These are phyloP conservation scores for Gavia stellata DNA, from an alignment of 2,113 vertebrate species.

Conservation along the genomic window DNA sequence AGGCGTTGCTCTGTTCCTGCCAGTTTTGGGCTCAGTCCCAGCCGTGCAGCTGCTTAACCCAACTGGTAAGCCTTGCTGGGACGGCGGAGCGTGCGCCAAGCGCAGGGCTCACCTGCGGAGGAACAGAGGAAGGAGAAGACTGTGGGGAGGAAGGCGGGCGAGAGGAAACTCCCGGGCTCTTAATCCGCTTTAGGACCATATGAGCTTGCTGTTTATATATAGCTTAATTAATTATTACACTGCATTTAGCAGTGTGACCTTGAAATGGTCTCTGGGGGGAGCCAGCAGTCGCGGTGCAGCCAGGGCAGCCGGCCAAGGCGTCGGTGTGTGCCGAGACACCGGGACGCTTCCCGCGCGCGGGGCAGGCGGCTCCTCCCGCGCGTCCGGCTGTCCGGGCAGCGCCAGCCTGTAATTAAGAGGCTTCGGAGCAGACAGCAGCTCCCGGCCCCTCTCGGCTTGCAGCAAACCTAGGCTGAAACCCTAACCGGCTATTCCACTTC, in stretches of 20 bases:
- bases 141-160: fast-evolving
- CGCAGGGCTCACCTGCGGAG: not conserved
- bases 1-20: not conserved
- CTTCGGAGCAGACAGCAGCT: not conserved
- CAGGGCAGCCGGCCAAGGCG: not conserved
- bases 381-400: not conserved
- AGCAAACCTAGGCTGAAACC: constrained; percentile 8
- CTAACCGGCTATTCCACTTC: constrained; percentile 15
- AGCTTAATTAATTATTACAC: constrained; percentile 46
- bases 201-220: constrained; percentile 43
- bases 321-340: not conserved
- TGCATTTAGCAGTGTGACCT: constrained; percentile 27
- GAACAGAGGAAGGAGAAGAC: not conserved
- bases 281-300: not conserved
- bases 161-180: not conserved
- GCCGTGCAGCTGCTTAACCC: not conserved
- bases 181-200: constrained; percentile 32
- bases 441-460: not conserved
- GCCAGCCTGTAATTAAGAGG: not conserved
- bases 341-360: fast-evolving
- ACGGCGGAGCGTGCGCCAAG: not conserved
- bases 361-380: not conserved
- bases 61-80: not conserved
- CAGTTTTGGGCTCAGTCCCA: not conserved
- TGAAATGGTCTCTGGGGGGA: not conserved